Evolutionary conservation across 2,888 invertebrate species (phyloP).

Genomic region (Bombylius discolor): DNA sequence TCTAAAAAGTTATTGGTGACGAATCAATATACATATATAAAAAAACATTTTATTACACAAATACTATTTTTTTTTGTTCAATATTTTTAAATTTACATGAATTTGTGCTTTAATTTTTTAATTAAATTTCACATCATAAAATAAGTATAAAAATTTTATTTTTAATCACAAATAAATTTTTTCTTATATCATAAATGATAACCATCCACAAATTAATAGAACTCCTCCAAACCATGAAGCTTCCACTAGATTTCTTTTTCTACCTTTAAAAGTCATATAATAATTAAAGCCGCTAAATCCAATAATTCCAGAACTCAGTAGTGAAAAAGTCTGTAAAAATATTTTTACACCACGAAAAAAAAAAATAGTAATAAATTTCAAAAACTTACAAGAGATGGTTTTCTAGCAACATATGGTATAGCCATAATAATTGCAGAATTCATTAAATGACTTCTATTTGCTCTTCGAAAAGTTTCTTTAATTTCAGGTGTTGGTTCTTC

Average conservation of each 20-base stretch:
- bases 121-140: no score
- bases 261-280: background rate
- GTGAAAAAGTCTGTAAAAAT: background rate
- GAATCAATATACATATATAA: no score
- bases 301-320: background rate
- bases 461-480: background rate
- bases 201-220: background rate
- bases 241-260: background rate
- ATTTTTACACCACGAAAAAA: no score
- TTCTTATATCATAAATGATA: background rate
- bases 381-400: background rate
- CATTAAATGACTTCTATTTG: background rate
- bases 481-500: background rate
- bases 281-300: background rate
- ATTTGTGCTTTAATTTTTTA: no score
- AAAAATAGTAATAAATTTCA: background rate
- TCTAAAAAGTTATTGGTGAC: no score
- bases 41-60: no score
- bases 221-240: background rate
- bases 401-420: background rate
- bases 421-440: background rate
- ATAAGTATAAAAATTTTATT: no score
- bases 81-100: no score
- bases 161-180: no score
- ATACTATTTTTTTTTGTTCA: no score